Evolutionary conservation across 2,888 invertebrate genomes (phyloP), one percentile per base, ranked within the genome.

Genomic region (Phanerotoma sp.): DNA sequence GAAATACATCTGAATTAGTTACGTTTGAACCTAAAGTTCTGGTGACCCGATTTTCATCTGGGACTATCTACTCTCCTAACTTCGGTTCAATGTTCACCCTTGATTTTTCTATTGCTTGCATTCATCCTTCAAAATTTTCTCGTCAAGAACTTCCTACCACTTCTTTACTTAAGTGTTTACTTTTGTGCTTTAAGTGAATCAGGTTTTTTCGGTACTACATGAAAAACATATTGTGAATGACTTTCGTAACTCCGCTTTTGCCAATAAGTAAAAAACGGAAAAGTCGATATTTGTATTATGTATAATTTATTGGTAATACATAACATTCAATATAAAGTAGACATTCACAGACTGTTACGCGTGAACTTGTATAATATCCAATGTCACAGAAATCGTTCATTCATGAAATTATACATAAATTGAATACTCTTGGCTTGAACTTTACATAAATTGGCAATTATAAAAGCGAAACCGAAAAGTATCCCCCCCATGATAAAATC

Each of bases 211-310:
- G 52, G 46, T 51, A 44, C 41, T 46, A 33, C 46, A 44, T 18
- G 33, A 45, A 46, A 59, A 59, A 61, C 57, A 52, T 67, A 69
- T 63, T 69, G 68, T 69, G 68, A 68, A 71, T 69, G 69, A 66
- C 67, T 72, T 65, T 62, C 51, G 63, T 70, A 67, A 69, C 66
- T 66, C 61, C 61, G 58, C 62, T 61, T 28, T 40, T 38, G 30
- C 40, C 35, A 55, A 50, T 47, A 22, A 42, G 21, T 18, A 33
- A 46, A 37, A 46, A 46, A 32, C 15, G 40, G 35, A 25, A 50
- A 21, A 28, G 52, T 52, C 20, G 15, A 32, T 52, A 28, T 52
- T 46, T 28, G 21, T 11, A 28, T 25, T 5, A 25, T 25, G 25
- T 5, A 25, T 25, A 25, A 25, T n/a, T n/a, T n/a, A n/a, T n/a